These are phyloP conservation scores for Hepsetus odoe DNA, from an alignment of 2,113 vertebrate genomes.

Conservation along the genomic window DNA sequence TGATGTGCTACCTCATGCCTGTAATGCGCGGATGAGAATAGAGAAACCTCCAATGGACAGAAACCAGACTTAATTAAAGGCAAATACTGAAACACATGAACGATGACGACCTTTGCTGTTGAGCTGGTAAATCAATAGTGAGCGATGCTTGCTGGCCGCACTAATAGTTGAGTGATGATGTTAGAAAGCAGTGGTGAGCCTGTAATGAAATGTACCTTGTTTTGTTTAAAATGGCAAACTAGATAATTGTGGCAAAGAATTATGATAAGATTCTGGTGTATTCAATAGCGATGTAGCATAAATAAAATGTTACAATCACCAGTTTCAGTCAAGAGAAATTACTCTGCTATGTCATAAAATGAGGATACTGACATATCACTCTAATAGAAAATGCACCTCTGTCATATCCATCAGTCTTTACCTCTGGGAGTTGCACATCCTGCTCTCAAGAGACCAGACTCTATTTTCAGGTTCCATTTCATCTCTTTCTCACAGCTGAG, in stretches of 20 bases:
- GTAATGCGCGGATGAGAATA: not conserved
- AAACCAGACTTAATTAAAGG: slow-evolving; percentile 19
- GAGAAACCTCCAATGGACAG: not conserved
- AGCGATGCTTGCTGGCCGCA: slow-evolving; percentile 33
- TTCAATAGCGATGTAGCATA: not conserved
- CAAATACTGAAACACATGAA: slow-evolving; percentile 14
- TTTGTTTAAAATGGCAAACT: slow-evolving; percentile 17
- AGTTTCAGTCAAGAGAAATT: not conserved
- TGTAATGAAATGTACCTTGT: slow-evolving; percentile 1
- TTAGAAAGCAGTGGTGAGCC: not conserved
- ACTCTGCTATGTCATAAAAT: slow-evolving; percentile 7
- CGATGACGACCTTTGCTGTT: slow-evolving; percentile 32
- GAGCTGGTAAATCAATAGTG: slow-evolving; percentile 45
- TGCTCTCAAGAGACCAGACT: slow-evolving; percentile 10
- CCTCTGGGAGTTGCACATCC: not conserved
- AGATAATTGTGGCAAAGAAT: not conserved
- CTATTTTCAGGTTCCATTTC: slow-evolving; percentile 49
- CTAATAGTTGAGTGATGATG: slow-evolving; percentile 22
- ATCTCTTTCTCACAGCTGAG: slow-evolving; percentile 44
- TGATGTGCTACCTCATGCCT: slow-evolving; percentile 12
- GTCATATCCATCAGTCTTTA: slow-evolving; percentile 18
- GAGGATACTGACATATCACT: slow-evolving; percentile 10
- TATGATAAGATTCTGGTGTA: not conserved
- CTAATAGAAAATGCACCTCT: slow-evolving; percentile 22
- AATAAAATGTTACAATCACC: not conserved